These are phyloP conservation scores for Sebastes elongatus DNA, from an alignment of 2,797 vertebrate genomes.

Conservation along the genomic window DNA sequence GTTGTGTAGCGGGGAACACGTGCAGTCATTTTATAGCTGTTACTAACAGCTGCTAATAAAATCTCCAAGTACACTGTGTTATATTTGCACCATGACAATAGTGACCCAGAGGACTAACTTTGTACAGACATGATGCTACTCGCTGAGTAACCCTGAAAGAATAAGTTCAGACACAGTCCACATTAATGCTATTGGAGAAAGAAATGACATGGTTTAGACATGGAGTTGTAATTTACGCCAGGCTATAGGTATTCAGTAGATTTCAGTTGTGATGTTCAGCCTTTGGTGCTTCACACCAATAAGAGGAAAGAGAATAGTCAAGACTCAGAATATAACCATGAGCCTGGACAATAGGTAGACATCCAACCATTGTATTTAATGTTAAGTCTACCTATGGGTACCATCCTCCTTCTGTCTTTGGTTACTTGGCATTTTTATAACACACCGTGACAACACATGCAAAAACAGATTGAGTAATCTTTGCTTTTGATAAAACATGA, in stretches of 20 bases:
- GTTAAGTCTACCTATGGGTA: neutral
- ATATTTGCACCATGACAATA: neutral
- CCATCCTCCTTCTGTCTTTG: neutral
- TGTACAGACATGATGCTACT: neutral
- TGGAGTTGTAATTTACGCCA: neutral
- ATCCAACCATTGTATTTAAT: neutral
- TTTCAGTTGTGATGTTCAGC: neutral
- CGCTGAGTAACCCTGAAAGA: neutral
- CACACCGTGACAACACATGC: neutral
- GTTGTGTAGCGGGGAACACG: slow-evolving; percentile 2
- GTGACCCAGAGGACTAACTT: neutral
- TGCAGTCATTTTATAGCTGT: slow-evolving; percentile 16
- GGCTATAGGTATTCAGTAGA: neutral
- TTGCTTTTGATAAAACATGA: neutral
- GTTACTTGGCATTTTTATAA: neutral
- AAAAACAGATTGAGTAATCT: neutral
- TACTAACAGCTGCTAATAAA: neutral
- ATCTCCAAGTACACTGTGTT: neutral
- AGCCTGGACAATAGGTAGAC: neutral
- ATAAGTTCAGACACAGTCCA: neutral
- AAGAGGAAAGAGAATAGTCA: neutral
- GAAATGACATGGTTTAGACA: neutral
- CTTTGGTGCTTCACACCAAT: neutral
- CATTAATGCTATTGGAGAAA: neutral
- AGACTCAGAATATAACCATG: neutral